Evolutionary conservation across 2,113 vertebrate genomes (phyloP).

Genomic region (Stictonetta naevosa): DNA sequence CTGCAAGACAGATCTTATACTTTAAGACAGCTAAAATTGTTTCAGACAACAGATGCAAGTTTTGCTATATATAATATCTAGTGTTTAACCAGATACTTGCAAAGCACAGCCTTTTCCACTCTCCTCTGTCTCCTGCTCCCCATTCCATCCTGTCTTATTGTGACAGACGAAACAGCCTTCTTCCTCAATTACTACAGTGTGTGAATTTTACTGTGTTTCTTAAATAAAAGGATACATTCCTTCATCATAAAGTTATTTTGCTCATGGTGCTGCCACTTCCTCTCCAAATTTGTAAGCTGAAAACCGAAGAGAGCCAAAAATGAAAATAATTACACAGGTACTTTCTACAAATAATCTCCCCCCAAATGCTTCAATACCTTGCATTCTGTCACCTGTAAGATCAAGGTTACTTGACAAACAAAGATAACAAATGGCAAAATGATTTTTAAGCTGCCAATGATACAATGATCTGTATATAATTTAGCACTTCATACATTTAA

Average conservation of each 20-base stretch:
- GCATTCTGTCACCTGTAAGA: background rate
- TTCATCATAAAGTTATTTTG: conserved; percentile 99
- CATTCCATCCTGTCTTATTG: background rate
- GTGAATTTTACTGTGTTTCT: conserved; percentile 42
- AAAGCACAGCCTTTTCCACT: background rate
- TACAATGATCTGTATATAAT: background rate
- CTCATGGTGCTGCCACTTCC: conserved; percentile 96
- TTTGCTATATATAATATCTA: background rate
- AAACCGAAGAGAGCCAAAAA: conserved; percentile 56
- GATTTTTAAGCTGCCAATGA: background rate
- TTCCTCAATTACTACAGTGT: conserved; percentile 42
- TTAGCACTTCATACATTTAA: background rate
- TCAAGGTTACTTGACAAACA: background rate
- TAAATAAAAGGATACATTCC: conserved; percentile 94
- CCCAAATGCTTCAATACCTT: background rate
- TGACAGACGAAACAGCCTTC: conserved; percentile 44
- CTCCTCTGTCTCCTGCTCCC: background rate
- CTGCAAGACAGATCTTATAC: background rate
- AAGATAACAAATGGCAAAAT: conserved; percentile 9
- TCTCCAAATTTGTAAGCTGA: conserved; percentile 95
- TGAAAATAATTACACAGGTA: background rate
- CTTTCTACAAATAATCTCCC: background rate
- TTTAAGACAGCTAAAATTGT: background rate
- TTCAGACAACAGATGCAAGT: background rate
- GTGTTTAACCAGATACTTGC: background rate